Conservation (phyloP, 2,113 vertebrate species). For the Dermatemys mawii region DNA sequence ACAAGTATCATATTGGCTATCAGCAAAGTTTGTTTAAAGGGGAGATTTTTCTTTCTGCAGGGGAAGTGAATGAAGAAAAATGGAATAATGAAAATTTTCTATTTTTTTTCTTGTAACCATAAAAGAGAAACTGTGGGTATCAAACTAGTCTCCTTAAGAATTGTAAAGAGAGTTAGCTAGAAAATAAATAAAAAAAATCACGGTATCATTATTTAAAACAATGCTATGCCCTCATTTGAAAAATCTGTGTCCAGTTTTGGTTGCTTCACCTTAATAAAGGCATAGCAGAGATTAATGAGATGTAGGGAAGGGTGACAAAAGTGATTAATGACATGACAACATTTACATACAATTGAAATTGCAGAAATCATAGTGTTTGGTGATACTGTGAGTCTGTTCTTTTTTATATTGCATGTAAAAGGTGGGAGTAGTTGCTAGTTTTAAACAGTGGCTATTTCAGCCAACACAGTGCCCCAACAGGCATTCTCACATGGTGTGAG, state of each 20-base stretch:
- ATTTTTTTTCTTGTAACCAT: background rate
- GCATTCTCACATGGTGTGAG: background rate
- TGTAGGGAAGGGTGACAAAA: background rate
- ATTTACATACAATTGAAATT: conserved; percentile 5
- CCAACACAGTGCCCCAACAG: too few relatives aligned
- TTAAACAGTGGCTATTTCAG: too few relatives aligned
- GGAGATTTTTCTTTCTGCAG: background rate
- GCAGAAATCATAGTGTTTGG: background rate
- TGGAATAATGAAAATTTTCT: background rate
- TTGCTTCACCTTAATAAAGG: background rate
- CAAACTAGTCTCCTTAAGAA: background rate
- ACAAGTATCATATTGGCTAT: background rate
- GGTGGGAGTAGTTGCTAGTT: background rate
- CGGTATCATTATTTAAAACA: background rate
- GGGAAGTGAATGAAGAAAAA: background rate
- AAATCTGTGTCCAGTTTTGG: background rate
- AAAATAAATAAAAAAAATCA: background rate
- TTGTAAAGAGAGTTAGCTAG: background rate
- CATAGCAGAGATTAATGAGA: conserved; percentile 41
- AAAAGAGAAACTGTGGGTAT: background rate
- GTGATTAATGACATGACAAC: background rate
- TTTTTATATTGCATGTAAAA: too few relatives aligned
- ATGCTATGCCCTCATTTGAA: background rate
- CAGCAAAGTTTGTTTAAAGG: conserved; percentile 32
- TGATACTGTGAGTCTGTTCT: too few relatives aligned